Percentiles rank a stretch among this genome's conserved stretches.
Evolutionary conservation across 1,140 invertebrate genomes (phyloP).

Genomic region (Frieseomelitta varia): DNA sequence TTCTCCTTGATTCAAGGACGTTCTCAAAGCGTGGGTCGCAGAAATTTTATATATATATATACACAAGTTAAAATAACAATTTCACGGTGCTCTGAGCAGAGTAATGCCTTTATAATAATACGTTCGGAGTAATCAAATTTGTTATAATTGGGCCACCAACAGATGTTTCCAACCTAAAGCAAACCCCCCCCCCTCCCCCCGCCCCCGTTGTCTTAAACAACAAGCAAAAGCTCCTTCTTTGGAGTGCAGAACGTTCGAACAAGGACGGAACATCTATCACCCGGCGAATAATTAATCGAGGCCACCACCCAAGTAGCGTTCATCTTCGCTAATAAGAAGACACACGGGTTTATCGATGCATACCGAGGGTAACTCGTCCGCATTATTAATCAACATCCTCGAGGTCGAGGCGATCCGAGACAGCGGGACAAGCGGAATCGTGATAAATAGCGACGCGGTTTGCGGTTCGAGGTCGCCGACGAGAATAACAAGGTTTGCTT

Average conservation of each 20-base stretch:
- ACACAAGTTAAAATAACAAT: neutral
- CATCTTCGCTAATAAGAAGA: constrained; percentile 25
- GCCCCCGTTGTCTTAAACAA: too few species aligned
- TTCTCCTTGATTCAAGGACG: too few species aligned
- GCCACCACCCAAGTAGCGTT: constrained; percentile 44
- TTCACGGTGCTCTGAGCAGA: neutral
- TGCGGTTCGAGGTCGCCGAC: neutral
- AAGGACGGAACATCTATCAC: constrained; percentile 20
- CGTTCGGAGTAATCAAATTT: too few species aligned
- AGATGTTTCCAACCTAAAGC: neutral
- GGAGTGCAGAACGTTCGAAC: neutral
- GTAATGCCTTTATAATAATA: neutral
- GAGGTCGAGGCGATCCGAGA: neutral
- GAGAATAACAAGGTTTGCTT: constrained; percentile 9
- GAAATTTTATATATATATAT: neutral
- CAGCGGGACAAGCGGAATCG: constrained; percentile 24
- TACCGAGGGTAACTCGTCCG: constrained; percentile 4
- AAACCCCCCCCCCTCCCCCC: too few species aligned
- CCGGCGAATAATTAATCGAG: constrained; percentile 58
- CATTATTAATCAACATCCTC: constrained; percentile 56
- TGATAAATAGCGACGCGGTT: constrained; percentile 34
- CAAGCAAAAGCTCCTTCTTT: neutral
- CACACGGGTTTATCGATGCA: constrained; percentile 1
- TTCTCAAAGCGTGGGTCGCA: too few species aligned
- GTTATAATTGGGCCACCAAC: neutral